Percentiles rank a stretch among this genome's conserved stretches.
Conservation (phyloP, 2,113 vertebrate species). For the Gobius niger region DNA sequence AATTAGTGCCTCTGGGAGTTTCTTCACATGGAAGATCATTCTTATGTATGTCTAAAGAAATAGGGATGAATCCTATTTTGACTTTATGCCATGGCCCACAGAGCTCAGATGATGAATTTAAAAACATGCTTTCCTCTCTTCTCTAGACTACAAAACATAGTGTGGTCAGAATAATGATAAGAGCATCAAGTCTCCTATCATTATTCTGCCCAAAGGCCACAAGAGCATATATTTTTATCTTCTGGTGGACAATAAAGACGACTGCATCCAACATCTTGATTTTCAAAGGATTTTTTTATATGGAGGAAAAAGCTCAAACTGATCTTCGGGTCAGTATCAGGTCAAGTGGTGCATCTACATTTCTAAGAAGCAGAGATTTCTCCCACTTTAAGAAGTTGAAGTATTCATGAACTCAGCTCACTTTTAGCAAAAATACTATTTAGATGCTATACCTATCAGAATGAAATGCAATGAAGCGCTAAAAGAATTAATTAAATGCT, state of each 20-base stretch:
- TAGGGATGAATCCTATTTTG: conserved; percentile 56
- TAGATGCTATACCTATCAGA: neutral
- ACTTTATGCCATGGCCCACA: conserved; percentile 42
- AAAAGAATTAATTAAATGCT: neutral
- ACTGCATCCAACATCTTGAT: conserved; percentile 4
- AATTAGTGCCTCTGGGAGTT: conserved; percentile 69
- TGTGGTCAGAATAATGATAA: conserved; percentile 45
- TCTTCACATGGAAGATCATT: conserved; percentile 66
- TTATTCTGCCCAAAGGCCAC: no score
- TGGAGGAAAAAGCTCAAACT: neutral
- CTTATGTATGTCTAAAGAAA: conserved; percentile 63
- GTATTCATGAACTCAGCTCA: neutral
- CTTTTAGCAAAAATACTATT: neutral
- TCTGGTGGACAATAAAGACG: neutral
- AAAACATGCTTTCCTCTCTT: conserved; percentile 49
- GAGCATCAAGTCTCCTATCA: conserved; percentile 1
- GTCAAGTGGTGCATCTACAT: neutral
- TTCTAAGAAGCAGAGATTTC: neutral
- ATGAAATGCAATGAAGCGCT: no score
- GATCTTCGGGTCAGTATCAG: neutral
- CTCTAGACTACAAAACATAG: conserved; percentile 13
- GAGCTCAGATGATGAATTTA: conserved; percentile 53
- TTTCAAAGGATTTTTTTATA: conserved; percentile 1
- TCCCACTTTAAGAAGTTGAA: neutral
- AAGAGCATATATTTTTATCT: conserved; percentile 9